A percentile compares a stretch with the other conserved stretches of the same genome.
phyloP scores from a whole-genome alignment of 2,888 invertebrate genomes.

The Epicampocera succincta region DNA sequence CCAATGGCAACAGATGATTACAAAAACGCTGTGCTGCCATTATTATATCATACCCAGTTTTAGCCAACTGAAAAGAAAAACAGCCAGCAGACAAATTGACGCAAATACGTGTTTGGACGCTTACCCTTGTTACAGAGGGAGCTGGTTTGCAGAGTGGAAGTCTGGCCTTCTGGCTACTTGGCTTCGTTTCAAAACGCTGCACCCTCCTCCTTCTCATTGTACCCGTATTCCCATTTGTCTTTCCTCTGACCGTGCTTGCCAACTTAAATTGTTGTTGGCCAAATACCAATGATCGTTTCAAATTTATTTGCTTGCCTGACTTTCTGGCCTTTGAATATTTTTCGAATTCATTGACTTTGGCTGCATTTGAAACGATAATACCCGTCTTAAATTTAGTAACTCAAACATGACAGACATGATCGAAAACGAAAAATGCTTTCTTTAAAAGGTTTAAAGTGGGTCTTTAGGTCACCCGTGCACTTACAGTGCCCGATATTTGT shows the following conservation, averaged over 20 bases:
- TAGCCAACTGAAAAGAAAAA: not conserved
- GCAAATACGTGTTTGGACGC: slow-evolving; percentile 8
- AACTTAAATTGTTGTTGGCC: slow-evolving; percentile 11
- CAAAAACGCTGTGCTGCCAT: not conserved
- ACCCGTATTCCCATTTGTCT: slow-evolving; percentile 7
- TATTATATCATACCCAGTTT: slow-evolving; percentile 28
- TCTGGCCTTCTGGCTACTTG: not conserved
- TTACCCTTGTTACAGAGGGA: slow-evolving; percentile 9
- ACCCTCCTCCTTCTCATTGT: slow-evolving; percentile 23
- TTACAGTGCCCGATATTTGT: not conserved
- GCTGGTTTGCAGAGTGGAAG: not conserved
- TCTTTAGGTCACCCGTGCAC: slow-evolving; percentile 23
- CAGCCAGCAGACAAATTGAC: slow-evolving; percentile 9
- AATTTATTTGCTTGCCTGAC: not conserved
- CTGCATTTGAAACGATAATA: slow-evolving; percentile 39
- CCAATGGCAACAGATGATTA: not conserved
- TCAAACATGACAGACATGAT: not conserved
- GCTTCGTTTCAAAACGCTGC: slow-evolving; percentile 38
- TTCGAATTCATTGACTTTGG: slow-evolving; percentile 56
- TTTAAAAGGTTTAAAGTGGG: slow-evolving; percentile 34
- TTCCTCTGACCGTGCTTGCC: not conserved
- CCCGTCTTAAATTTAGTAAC: not conserved
- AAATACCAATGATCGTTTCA: slow-evolving; percentile 1
- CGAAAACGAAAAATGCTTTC: slow-evolving; percentile 32
- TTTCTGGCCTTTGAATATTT: slow-evolving; percentile 3